Base-by-base conservation (phyloP, 1,140 invertebrate genomes). In the Pararge aegeria region DNA sequence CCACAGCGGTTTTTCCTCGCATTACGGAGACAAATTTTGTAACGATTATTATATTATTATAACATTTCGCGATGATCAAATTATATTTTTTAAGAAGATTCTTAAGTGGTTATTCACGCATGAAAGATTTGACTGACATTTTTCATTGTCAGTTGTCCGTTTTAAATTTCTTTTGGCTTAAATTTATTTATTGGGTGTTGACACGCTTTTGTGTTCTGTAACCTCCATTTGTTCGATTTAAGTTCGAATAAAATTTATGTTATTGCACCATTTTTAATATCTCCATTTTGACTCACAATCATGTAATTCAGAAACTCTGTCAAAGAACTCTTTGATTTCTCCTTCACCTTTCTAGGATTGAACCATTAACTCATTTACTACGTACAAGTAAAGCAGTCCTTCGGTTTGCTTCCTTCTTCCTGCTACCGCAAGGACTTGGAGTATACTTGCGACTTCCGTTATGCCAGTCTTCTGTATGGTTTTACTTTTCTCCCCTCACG, bases 121-220 rank as follows among this genome's bases (percentile, higher is more conserved):
- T 67, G 72, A 77, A 64, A 58, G 66, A 57, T 52, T 70, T 68
- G 71, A 73, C 52, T 70, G 76, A 66, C 73, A 66, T 75, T 78
- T 75, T 76, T 77, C 70, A 70, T 72, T 63, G 63, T 68, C 49
- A 60, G 61, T 66, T 56, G 52, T 49, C 44, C 58, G 64, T 57
- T 68, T 69, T 56, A 66, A 61, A 67, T 62, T 65, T 64, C 55
- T 70, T 61, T 62, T 40, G 34, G 53, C 54, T 64, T 65, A 62
- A 54, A 50, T 55, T 21, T 38, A 34, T 57, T 58, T 62, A 42
- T 66, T 68, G 49, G 27, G 49, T 15, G 38, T 18, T 29, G 49
- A 55, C 53, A 54, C 19, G 52, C 12, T 38, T 53, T 54, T 42
- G 38, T 40, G 16, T 40, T 18, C 20, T 42, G 34, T 42, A 38